Conservation (phyloP, 2,797 vertebrate genomes). For the Mionectes olivaceus region DNA sequence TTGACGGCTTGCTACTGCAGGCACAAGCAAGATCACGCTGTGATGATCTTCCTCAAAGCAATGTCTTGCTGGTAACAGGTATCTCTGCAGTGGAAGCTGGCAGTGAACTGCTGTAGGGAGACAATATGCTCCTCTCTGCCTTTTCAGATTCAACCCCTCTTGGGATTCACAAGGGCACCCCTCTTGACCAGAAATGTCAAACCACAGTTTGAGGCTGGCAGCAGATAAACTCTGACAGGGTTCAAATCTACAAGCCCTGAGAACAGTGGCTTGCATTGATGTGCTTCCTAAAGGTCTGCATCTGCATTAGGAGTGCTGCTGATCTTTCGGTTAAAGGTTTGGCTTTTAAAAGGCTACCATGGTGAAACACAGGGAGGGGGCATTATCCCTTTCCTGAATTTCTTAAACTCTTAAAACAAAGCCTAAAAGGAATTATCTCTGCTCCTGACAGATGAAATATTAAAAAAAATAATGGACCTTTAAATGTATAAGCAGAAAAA, state of each 20-base stretch:
- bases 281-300: conserved; percentile 33
- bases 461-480: not conserved
- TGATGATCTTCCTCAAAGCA: conserved; percentile 62
- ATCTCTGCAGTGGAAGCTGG: conserved; percentile 10
- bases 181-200: conserved; percentile 66
- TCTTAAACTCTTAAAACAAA: not conserved
- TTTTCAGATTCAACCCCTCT: conserved; percentile 39
- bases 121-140: conserved; percentile 39
- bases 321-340: conserved; percentile 12
- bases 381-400: not conserved
- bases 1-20: conserved; percentile 52
- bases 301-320: conserved; percentile 16
- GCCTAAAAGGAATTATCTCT: not conserved
- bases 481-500: not conserved
- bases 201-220: conserved; percentile 44
- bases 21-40: conserved; percentile 60
- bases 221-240: conserved; percentile 30
- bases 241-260: conserved; percentile 24
- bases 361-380: not conserved
- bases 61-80: conserved; percentile 61
- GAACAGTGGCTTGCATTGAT: conserved; percentile 19
- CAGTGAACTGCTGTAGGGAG: conserved; percentile 35
- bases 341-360: not conserved
- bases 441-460: not conserved
- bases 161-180: conserved; percentile 14